A percentile compares a stretch with the other conserved stretches of the same genome.
phyloP scores from a whole-genome alignment of 2,113 vertebrate species.

The Burhinus oedicnemus region DNA sequence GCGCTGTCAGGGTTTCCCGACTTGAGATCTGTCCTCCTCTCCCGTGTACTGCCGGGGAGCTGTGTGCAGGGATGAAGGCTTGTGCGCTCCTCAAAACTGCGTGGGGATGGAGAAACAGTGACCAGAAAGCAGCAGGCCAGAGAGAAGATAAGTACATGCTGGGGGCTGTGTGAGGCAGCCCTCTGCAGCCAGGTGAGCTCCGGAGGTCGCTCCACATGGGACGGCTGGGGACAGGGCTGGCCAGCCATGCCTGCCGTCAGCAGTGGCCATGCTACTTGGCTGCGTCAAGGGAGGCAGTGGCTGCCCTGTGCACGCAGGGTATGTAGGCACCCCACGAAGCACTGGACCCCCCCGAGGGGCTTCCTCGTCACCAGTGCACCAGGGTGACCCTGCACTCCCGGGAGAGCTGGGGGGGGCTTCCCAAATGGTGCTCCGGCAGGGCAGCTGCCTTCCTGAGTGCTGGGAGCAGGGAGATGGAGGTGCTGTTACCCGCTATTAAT shows the following conservation, averaged over 20 bases:
- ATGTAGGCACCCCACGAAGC: neutral
- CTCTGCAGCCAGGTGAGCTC: neutral
- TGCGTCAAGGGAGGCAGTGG: rapidly evolving
- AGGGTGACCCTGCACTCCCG: neutral
- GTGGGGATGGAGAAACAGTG: neutral
- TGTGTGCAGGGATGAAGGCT: neutral
- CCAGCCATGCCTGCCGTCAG: rapidly evolving
- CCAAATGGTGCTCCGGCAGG: rapidly evolving
- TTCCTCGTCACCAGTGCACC: neutral
- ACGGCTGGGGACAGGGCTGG: too few species aligned
- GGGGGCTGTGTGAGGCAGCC: neutral
- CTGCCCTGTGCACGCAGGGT: rapidly evolving
- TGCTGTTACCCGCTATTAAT: neutral
- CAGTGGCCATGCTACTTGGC: neutral
- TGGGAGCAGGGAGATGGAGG: neutral
- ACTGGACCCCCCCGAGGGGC: rapidly evolving
- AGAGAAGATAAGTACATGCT: neutral
- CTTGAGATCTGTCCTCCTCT: rapidly evolving
- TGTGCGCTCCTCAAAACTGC: neutral
- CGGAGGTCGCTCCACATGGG: rapidly evolving
- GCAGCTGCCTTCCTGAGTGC: neutral
- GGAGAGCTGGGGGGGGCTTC: neutral
- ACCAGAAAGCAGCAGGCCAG: neutral
- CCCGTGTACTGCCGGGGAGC: rapidly evolving
- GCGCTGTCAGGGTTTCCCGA: neutral